phyloP scores from a whole-genome alignment of 2,113 vertebrate genomes.

The Halcyon malimbica region DNA sequence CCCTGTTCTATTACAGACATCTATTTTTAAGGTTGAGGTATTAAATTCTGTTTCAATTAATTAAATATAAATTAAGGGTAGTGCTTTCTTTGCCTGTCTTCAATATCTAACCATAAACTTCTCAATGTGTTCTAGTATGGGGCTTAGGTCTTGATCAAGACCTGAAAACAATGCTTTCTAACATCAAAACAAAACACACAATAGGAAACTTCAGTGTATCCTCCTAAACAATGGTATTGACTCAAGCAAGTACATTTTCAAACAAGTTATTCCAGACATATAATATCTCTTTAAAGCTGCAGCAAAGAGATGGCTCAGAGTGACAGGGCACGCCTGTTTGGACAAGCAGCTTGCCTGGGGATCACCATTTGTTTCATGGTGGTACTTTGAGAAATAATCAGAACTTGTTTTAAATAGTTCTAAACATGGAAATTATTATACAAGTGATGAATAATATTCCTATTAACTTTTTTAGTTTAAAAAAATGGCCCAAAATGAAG shows the following conservation, averaged over 20 bases:
- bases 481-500: not conserved
- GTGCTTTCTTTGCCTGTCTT: not conserved
- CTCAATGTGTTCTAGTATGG: not conserved
- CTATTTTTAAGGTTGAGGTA: not conserved
- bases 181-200: not conserved
- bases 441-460: not conserved
- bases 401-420: not conserved
- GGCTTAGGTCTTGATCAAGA: not conserved
- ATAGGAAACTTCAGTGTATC: not conserved
- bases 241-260: not conserved
- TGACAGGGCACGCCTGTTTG: not conserved
- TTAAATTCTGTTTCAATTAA: conserved; percentile 1
- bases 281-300: not conserved
- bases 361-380: not conserved
- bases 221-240: not conserved
- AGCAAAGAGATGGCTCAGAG: not conserved
- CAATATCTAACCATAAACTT: not conserved
- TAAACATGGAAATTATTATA: not conserved
- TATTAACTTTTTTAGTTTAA: not conserved
- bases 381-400: not conserved
- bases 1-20: not conserved
- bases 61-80: not conserved
- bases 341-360: not conserved
- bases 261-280: not conserved
- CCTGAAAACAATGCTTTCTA: not conserved